Evolutionary conservation across 2,797 vertebrate genomes (phyloP), one percentile per base, ranked within the genome.

Genomic region (Tolypeutes matacus): DNA sequence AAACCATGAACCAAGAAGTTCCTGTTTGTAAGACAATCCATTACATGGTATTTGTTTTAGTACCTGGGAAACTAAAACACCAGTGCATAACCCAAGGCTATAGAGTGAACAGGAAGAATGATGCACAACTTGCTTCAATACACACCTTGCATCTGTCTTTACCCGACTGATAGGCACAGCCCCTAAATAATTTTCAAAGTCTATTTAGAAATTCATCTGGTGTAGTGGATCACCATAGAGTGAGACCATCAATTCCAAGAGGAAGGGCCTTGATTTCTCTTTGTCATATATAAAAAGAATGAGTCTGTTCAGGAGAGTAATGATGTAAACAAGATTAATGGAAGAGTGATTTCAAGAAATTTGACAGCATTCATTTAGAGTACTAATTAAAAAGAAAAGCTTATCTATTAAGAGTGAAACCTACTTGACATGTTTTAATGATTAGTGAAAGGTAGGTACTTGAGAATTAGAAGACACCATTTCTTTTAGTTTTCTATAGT

Each of bases 341-440:
- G 42, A 31, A 65, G 80, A 60, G n/a, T 86, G 29, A 84, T 80
- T 84, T 83, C 70, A 85, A 86, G 93, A 92, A 70, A 67, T 77
- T 72, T 21, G 56, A 94, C 64, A 91, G 72, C 21, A 65, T 31
- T 85, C 89, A 90, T 73, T 89, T 72, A 87, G 31, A 39, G 81
- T 31, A 56, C 72, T 67, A 92, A 96, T 92, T 73, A 90, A 96
- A 56, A 96, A 87, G 51, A 80, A 80, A 86, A 83, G 46, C 49
- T 60, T 69, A 25, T 91, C 80, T 87, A 81, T 56, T 87, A 67
- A 49, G 70, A 84, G 27, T 49, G n/a, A 87, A 92, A 81, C 83
- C 87, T 42, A 90, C 73, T 75, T 90, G 77, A 62, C 56, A 94
- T 31, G 86, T 82, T 70, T 39, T 82, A 69, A 85, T 65, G 72